Evolutionary conservation across 2,888 invertebrate genomes (phyloP).

Genomic region (Macrophya annulata): DNA sequence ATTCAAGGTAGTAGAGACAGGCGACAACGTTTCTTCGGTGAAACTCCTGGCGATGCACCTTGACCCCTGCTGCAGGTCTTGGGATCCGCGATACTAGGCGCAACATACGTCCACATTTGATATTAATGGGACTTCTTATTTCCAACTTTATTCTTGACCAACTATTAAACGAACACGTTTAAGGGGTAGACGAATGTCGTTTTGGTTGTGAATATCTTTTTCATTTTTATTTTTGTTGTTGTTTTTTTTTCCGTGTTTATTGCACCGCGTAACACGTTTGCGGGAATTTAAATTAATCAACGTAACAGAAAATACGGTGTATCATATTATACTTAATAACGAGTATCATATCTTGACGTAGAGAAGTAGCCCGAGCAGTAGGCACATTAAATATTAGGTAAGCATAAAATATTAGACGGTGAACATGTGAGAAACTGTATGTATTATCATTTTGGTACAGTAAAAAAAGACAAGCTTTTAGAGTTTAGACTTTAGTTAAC

Average conservation of each 20-base stretch:
- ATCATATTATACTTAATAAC: not conserved
- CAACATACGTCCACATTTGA: constrained; percentile 34
- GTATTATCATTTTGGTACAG: not conserved
- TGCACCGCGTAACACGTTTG: not conserved
- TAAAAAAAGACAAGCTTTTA: not conserved
- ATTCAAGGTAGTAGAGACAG: constrained; percentile 4
- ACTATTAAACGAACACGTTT: not conserved
- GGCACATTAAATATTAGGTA: constrained; percentile 10
- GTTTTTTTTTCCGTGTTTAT: too few species aligned
- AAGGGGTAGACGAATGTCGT: not conserved
- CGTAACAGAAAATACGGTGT: not conserved
- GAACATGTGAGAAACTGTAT: not conserved
- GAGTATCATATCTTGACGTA: not conserved
- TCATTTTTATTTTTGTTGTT: not conserved
- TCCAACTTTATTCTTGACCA: not conserved
- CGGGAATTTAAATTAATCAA: too few species aligned
- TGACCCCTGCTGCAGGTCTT: constrained; percentile 41
- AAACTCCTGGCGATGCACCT: constrained; percentile 44
- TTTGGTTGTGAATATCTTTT: not conserved
- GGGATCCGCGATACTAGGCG: constrained; percentile 26
- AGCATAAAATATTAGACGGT: not conserved
- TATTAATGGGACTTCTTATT: constrained; percentile 49
- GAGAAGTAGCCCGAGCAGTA: not conserved
- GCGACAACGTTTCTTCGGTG: constrained; percentile 42
- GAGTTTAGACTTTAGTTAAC: not conserved